Percentiles rank a stretch among this genome's conserved stretches.
These are phyloP conservation scores for Forficula auricularia DNA, from an alignment of 1,140 invertebrate species.

Conservation along the genomic window DNA sequence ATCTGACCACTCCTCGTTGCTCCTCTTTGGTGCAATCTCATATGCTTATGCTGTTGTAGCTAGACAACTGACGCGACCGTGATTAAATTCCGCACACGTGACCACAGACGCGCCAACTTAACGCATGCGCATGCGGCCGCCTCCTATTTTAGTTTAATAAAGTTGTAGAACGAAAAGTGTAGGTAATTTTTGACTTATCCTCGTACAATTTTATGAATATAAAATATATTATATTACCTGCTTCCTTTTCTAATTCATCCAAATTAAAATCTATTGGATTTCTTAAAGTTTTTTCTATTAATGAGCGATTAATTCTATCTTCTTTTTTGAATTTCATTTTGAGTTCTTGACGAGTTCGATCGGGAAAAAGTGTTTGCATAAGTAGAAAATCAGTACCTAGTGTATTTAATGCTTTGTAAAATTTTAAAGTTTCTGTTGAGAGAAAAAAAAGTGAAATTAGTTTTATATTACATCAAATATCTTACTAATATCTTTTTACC, in stretches of 20 bases:
- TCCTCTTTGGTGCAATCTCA: too few species aligned
- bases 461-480: constrained; percentile 38
- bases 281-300: constrained; percentile 37
- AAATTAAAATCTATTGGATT: constrained; percentile 32
- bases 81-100: too few species aligned
- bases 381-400: constrained; percentile 79
- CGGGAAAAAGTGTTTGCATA: constrained; percentile 67
- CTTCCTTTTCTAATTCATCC: constrained; percentile 27
- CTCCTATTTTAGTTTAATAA: too few species aligned
- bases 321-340: constrained; percentile 61
- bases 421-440: constrained; percentile 56
- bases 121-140: too few species aligned
- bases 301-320: constrained; percentile 33
- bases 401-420: constrained; percentile 71
- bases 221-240: constrained; percentile 20
- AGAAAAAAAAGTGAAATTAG: constrained; percentile 26
- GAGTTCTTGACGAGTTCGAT: constrained; percentile 54
- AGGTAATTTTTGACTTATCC: too few species aligned
- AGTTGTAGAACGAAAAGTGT: too few species aligned
- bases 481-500: constrained; percentile 16
- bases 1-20: too few species aligned
- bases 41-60: too few species aligned
- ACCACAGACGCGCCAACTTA: too few species aligned
- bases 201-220: too few species aligned
- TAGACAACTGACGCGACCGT: too few species aligned